Evolutionary conservation across 2,113 vertebrate species (phyloP).

Genomic region (Nipponia nippon): DNA sequence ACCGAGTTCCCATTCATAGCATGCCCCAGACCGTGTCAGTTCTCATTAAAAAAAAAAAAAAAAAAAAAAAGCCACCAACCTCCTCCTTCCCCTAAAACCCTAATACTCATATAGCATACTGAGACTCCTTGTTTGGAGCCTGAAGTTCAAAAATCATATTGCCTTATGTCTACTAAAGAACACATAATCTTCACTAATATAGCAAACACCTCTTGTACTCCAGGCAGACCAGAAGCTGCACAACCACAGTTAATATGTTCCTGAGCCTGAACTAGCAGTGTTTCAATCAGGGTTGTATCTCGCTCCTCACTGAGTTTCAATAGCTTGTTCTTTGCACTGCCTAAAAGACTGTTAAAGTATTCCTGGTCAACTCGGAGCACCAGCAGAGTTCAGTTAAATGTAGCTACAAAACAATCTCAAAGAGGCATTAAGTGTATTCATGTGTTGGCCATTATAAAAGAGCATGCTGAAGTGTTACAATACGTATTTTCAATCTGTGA

Average conservation of each 20-base stretch:
- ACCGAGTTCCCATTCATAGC: neutral
- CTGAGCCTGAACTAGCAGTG: neutral
- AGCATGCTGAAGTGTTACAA: neutral
- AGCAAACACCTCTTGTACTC: neutral
- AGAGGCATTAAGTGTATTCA: neutral
- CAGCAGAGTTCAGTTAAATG: neutral
- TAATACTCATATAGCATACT: neutral
- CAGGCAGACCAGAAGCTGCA: neutral
- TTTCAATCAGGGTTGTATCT: neutral
- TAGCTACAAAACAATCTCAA: neutral
- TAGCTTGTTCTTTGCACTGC: neutral
- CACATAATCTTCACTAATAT: neutral
- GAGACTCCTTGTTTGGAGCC: neutral
- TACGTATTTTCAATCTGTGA: rapidly evolving
- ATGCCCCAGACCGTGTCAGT: neutral
- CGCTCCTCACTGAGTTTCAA: neutral
- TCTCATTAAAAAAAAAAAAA: neutral
- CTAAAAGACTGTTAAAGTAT: neutral
- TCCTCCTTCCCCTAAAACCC: neutral
- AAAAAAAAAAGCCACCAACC: neutral
- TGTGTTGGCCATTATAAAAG: neutral
- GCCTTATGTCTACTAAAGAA: neutral
- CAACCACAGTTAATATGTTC: neutral
- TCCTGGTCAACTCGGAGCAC: neutral
- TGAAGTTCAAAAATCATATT: neutral